Percentiles rank a stretch among this genome's conserved stretches.
Conservation (phyloP, 1,140 invertebrate species). For the Eupeodes corollae region DNA sequence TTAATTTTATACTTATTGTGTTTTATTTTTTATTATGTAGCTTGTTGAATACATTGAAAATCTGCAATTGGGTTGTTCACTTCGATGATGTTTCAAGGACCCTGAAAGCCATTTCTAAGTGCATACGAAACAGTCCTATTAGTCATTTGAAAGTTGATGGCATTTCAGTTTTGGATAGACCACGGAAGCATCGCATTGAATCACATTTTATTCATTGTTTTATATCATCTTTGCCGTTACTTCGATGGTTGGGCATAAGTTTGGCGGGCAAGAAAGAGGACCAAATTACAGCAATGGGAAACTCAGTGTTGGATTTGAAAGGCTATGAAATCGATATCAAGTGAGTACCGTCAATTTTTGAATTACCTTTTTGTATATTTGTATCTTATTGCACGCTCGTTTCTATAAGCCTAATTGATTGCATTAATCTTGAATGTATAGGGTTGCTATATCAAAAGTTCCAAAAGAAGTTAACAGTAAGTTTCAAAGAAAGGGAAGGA, state of each 20-base stretch:
- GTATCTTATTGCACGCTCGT: no score
- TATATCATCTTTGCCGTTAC: conserved; percentile 5
- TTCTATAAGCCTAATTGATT: no score
- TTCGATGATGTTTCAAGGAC: conserved; percentile 11
- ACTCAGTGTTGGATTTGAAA: conserved; percentile 7
- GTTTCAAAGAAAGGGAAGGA: no score
- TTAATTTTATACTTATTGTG: background rate
- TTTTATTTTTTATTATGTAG: conserved; percentile 3
- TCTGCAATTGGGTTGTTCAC: conserved; percentile 13
- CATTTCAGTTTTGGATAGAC: conserved; percentile 10
- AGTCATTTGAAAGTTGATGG: conserved; percentile 12
- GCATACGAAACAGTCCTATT: conserved; percentile 7
- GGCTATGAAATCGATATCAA: conserved; percentile 12
- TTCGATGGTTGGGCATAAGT: conserved; percentile 12
- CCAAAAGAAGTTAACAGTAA: no score
- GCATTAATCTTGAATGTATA: no score
- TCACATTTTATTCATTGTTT: conserved; percentile 6
- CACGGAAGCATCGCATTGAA: conserved; percentile 8
- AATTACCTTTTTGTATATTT: no score
- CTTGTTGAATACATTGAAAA: conserved; percentile 11
- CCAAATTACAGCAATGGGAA: conserved; percentile 11
- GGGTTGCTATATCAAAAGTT: no score
- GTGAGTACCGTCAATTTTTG: conserved; percentile 1
- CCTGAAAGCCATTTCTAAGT: conserved; percentile 8
- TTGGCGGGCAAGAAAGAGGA: conserved; percentile 10